Percentiles rank a stretch among this genome's conserved stretches.
These are phyloP conservation scores for Gymnoscopelus braueri DNA, from an alignment of 2,797 vertebrate species.

Conservation along the genomic window DNA sequence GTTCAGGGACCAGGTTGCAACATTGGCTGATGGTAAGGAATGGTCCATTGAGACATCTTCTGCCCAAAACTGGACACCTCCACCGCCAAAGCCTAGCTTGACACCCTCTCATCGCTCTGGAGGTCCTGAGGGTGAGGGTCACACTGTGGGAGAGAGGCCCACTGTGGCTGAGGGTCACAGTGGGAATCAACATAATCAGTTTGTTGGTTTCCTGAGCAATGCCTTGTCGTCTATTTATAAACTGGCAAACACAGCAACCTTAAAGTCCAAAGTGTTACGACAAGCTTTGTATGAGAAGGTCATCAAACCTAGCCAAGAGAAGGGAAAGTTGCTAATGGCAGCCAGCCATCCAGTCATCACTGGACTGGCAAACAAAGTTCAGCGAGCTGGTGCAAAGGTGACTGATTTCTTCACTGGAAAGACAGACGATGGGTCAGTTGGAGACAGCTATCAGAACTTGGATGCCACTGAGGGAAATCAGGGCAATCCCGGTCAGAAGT, in stretches of 20 bases:
- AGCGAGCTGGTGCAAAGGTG: slow-evolving; percentile 92
- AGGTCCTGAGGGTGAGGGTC: slow-evolving; percentile 60
- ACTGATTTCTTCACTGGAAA: slow-evolving; percentile 90
- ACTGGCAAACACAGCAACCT: slow-evolving; percentile 93
- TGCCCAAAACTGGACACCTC: slow-evolving; percentile 93
- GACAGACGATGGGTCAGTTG: slow-evolving; percentile 82
- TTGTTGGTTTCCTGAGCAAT: slow-evolving; percentile 95
- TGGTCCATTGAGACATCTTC: slow-evolving; percentile 93
- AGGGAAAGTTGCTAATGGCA: slow-evolving; percentile 95
- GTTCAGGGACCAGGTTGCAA: slow-evolving; percentile 92
- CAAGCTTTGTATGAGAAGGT: slow-evolving; percentile 97
- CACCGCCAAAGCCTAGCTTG: slow-evolving; percentile 87
- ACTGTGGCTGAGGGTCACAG: slow-evolving; percentile 80
- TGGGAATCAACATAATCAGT: slow-evolving; percentile 91
- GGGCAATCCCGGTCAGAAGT: too few relatives aligned
- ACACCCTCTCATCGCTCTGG: slow-evolving; percentile 84
- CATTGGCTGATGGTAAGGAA: slow-evolving; percentile 93
- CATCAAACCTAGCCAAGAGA: slow-evolving; percentile 97
- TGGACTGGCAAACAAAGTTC: slow-evolving; percentile 93
- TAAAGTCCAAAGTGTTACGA: slow-evolving; percentile 97
- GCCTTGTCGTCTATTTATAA: slow-evolving; percentile 93
- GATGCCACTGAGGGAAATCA: not conserved
- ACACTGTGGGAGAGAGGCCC: too few relatives aligned
- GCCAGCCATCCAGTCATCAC: slow-evolving; percentile 78
- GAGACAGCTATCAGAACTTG: not conserved